A percentile compares a stretch with the other conserved stretches of the same genome.
Conservation (phyloP, 92 coral and sea anemone genomes). For the Epizoanthus rinbou region DNA sequence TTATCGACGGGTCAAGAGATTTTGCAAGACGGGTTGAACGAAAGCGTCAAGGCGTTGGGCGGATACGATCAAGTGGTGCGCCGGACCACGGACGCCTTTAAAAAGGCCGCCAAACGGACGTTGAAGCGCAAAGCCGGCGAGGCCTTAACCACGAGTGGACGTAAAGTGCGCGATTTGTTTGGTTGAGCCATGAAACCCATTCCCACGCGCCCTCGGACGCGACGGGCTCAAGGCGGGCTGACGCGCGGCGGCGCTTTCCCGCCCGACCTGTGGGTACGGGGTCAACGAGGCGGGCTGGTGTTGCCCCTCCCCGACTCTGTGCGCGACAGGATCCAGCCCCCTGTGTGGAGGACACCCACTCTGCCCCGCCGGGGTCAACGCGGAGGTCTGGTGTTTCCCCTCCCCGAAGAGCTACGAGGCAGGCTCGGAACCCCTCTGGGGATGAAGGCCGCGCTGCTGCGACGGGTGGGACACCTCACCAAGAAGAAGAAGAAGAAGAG, state of each 20-base stretch:
- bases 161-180: background rate
- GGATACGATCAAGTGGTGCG: constrained; percentile 30
- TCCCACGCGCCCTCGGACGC: background rate
- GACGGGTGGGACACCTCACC: constrained; percentile 20
- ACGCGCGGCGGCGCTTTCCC: background rate
- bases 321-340: constrained; percentile 4
- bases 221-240: background rate
- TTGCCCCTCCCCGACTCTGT: background rate
- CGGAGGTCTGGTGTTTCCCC: background rate
- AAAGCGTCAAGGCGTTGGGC: constrained; percentile 17
- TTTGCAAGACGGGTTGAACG: constrained; percentile 39
- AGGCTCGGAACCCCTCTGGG: background rate
- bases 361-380: constrained; percentile 8
- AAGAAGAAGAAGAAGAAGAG: background rate
- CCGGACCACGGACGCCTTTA: constrained; percentile 6
- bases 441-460: constrained; percentile 13
- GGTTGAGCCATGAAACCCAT: background rate
- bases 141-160: background rate
- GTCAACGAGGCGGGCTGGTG: background rate
- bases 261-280: background rate
- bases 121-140: constrained; percentile 16
- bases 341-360: background rate
- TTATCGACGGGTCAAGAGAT: constrained; percentile 29
- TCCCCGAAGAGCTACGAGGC: background rate
- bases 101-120: background rate